phyloP scores from a whole-genome alignment of 30 jellyfish, hydroid and myxozoan genomes.

The Calvadosia cruxmelitensis region DNA sequence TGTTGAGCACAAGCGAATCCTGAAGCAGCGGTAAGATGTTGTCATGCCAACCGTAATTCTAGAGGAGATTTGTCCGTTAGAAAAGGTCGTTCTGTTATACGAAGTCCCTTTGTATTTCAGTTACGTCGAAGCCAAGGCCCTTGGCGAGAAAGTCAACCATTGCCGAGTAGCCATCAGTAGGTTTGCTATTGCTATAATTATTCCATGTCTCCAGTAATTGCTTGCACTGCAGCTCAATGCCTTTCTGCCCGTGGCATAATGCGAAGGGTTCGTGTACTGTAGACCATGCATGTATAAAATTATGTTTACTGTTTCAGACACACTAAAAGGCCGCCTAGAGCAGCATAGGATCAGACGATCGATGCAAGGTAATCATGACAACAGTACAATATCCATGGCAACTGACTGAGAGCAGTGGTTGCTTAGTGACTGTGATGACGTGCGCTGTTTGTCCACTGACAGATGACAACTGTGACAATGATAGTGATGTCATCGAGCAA shows the following conservation, averaged over 20 bases:
- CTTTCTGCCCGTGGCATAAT: too few relatives aligned
- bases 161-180: constrained; percentile 69
- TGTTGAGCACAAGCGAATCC: constrained; percentile 54
- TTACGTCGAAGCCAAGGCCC: constrained; percentile 71
- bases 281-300: background rate
- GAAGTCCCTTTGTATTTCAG: constrained; percentile 6
- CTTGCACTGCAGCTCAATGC: too few relatives aligned
- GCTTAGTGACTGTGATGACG: too few relatives aligned
- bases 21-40: constrained; percentile 72
- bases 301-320: constrained; percentile 10
- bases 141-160: constrained; percentile 90
- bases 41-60: background rate
- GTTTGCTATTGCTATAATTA: background rate
- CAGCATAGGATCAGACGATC: constrained; percentile 58
- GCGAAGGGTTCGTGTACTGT: too few relatives aligned
- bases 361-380: constrained; percentile 75
- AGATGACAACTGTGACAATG: too few relatives aligned
- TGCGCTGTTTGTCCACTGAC: too few relatives aligned
- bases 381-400: too few relatives aligned
- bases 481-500: too few relatives aligned
- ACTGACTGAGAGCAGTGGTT: too few relatives aligned
- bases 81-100: background rate
- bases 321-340: constrained; percentile 41
- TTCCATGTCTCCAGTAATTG: background rate
- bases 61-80: background rate